Evolutionary conservation across 2,113 vertebrate species (phyloP).

Genomic region (Lanius collurio): DNA sequence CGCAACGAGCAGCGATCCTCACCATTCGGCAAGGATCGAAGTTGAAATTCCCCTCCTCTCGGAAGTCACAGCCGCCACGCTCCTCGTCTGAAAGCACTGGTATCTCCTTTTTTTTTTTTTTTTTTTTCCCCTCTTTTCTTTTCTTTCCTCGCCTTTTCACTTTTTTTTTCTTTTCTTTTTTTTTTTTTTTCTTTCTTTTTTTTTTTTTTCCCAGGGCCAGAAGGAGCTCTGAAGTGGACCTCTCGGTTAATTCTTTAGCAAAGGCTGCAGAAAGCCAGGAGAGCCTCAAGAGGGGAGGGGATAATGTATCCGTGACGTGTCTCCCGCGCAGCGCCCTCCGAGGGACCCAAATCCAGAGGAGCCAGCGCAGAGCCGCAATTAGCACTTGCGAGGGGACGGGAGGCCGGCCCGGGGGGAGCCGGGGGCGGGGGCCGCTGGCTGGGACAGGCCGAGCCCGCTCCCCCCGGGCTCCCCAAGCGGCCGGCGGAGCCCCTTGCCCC

Average conservation of each 20-base stretch:
- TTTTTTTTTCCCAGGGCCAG: not conserved
- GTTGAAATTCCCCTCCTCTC: not conserved
- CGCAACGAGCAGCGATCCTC: not conserved
- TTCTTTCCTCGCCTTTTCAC: not conserved
- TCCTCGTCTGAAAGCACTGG: not conserved
- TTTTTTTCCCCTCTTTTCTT: not conserved
- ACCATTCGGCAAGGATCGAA: not conserved
- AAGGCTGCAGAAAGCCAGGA: conserved; percentile 5
- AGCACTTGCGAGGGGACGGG: not conserved
- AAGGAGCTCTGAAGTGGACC: conserved; percentile 24
- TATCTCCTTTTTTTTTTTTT: not conserved
- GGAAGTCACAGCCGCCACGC: not conserved
- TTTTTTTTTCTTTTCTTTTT: not conserved
- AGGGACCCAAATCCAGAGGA: not conserved
- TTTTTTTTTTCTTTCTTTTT: not conserved
- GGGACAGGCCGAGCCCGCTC: not conserved
- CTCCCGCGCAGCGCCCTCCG: conserved; percentile 28
- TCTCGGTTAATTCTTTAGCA: not conserved
- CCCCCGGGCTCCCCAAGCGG: not conserved
- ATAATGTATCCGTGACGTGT: conserved; percentile 58
- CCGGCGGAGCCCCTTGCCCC: not conserved
- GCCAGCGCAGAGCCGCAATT: not conserved
- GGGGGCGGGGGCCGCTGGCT: not conserved
- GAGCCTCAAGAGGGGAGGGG: conserved; percentile 44
- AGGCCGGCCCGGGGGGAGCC: not conserved